These are phyloP conservation scores for Hycleus cichorii DNA, from an alignment of 1,140 invertebrate genomes.

Conservation along the genomic window DNA sequence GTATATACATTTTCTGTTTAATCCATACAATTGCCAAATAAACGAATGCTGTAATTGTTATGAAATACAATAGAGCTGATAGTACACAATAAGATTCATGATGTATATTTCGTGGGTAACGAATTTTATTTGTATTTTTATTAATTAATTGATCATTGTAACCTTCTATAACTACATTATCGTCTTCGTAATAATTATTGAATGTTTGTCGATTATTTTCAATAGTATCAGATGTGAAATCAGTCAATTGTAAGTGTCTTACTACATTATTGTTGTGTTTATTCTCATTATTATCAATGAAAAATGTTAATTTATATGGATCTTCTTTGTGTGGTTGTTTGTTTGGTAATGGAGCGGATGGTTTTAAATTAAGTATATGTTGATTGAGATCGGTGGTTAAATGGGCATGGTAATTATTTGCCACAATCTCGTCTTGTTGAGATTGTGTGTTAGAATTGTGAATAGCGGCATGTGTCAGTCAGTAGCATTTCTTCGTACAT, in stretches of 20 bases:
- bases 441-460: constrained; percentile 38
- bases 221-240: constrained; percentile 10
- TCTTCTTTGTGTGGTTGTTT: constrained; percentile 8
- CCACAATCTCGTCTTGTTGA: constrained; percentile 16
- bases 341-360: constrained; percentile 4
- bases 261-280: neutral
- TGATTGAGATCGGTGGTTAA: constrained; percentile 24
- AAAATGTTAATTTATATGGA: constrained; percentile 35
- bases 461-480: constrained; percentile 44
- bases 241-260: constrained; percentile 17
- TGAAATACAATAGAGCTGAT: constrained; percentile 39
- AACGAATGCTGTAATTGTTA: constrained; percentile 38
- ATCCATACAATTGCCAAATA: constrained; percentile 40
- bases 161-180: constrained; percentile 27
- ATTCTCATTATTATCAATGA: constrained; percentile 28
- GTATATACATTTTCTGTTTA: constrained; percentile 37
- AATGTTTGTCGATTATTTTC: constrained; percentile 17
- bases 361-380: constrained; percentile 20
- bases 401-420: constrained; percentile 17
- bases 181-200: constrained; percentile 24
- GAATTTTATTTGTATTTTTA: constrained; percentile 7
- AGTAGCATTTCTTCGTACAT: constrained; percentile 77
- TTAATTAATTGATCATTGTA: constrained; percentile 13
- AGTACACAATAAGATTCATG: constrained; percentile 36
- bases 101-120: constrained; percentile 13